Base-by-base conservation (phyloP, 1,140 invertebrate species). In the Cepaea nemoralis region DNA sequence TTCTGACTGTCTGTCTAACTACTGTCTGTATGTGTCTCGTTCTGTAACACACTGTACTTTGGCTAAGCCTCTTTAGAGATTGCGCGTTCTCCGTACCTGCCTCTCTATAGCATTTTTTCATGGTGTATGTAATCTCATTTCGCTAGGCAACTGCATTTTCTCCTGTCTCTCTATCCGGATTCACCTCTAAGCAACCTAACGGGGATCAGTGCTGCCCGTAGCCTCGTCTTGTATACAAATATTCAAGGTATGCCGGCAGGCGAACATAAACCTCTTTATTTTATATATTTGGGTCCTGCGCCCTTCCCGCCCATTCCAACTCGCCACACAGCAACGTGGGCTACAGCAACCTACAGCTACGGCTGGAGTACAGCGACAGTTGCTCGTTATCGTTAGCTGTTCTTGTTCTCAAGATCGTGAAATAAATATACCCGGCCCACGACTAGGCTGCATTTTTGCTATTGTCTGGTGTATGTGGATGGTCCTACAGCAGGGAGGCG, bases 331-430 rank as follows among this genome's bases (percentile, higher is more conserved):
- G 33, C n/a, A 63, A 63, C 27, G n/a, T n/a, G 27, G 59, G 59
- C n/a, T n/a, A n/a, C n/a, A n/a, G n/a, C n/a, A n/a, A n/a, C n/a
- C 59, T 63, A 63, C 5, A 63, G 6, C 59, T 31, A 31, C n/a
- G 1, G 27, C 27, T 63, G 33, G n/a, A 31, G 59, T 2, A 63
- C n/a, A 27, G n/a, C 59, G 59, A 63, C 59, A 63, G n/a, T 63
- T 63, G 59, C n/a, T 63, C 16, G 59, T 63, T 63, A 63, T 63
- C n/a, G 59, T 63, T 63, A 63, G 5, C 59, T 63, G n/a, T 63
- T 63, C 59, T 31, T 63, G n/a, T 63, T 63, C 59, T 31, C 59
- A 63, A 31, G n/a, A 63, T 63, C 27, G 27, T 63, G 59, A 63
- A 63, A 55, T 19, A 55, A 8, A 55, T 55, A 55, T 55, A 14